Evolutionary conservation across 2,797 vertebrate species (phyloP).

Genomic region (Artibeus jamaicensis): DNA sequence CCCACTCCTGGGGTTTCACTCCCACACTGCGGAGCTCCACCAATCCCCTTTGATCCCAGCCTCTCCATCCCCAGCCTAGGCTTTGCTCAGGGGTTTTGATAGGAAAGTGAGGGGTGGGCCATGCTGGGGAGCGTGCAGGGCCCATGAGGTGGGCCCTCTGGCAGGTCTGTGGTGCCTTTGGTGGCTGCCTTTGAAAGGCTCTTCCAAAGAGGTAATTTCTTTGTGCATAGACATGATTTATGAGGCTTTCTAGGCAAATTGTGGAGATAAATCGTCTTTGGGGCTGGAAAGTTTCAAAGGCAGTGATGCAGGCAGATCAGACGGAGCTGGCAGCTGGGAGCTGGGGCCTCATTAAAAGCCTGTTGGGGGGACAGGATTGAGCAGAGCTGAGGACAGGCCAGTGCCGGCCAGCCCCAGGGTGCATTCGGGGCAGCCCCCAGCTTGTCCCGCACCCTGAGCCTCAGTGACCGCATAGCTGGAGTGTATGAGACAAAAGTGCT

Average conservation of each 20-base stretch:
- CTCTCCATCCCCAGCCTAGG: background rate
- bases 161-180: background rate
- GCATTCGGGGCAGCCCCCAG: background rate
- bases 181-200: conserved; percentile 46
- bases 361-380: background rate
- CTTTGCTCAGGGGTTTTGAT: background rate
- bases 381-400: background rate
- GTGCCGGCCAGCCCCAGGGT: background rate
- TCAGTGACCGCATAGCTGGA: background rate
- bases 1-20: background rate
- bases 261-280: conserved; percentile 32
- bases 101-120: background rate
- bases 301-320: conserved; percentile 36
- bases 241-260: conserved; percentile 53
- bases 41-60: background rate
- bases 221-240: conserved; percentile 31
- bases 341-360: conserved; percentile 3
- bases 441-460: background rate
- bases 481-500: background rate
- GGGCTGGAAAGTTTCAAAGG: conserved; percentile 56
- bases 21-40: background rate
- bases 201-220: conserved; percentile 59
- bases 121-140: background rate
- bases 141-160: background rate
- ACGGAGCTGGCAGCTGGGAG: background rate